Conservation (phyloP, 2,113 vertebrate species). For the Sorex araneus region DNA sequence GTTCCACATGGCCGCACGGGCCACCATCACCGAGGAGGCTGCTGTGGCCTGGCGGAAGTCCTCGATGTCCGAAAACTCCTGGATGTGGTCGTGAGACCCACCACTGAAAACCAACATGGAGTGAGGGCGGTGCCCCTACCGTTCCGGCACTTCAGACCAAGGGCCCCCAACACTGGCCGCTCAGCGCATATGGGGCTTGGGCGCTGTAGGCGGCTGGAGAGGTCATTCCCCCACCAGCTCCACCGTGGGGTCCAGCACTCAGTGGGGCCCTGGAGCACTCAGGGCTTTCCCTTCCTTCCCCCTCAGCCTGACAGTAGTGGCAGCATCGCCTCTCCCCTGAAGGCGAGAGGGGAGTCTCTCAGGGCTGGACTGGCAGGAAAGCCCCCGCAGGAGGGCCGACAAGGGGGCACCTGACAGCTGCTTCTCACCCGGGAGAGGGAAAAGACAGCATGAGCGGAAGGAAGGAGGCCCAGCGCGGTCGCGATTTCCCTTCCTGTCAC, state of each 20-base stretch:
- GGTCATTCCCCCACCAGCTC: not conserved
- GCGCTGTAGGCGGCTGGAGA: not conserved
- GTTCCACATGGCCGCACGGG: conserved; percentile 98
- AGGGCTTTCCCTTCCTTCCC: conserved; percentile 24
- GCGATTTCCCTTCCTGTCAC: conserved; percentile 48
- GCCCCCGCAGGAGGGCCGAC: conserved; percentile 24
- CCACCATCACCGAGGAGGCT: conserved; percentile 96
- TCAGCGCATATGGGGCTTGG: not conserved
- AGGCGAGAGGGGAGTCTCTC: not conserved
- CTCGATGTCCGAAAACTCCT: conserved; percentile 91
- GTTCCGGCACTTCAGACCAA: conserved; percentile 31
- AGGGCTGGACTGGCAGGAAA: not conserved
- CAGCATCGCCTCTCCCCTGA: not conserved
- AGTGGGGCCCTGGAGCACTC: not conserved
- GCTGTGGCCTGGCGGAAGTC: conserved; percentile 91
- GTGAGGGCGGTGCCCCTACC: not conserved
- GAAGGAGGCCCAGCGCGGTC: conserved; percentile 18
- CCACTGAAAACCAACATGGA: conserved; percentile 90
- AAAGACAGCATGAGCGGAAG: not conserved
- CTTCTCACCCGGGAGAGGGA: not conserved
- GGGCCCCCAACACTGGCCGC: not conserved
- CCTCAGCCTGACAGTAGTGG: conserved; percentile 34
- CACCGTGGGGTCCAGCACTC: not conserved
- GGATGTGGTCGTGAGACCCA: conserved; percentile 96
- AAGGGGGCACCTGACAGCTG: too few species aligned